These are phyloP conservation scores for Berghia stephanieae DNA, from an alignment of 1,140 invertebrate species.

Conservation along the genomic window DNA sequence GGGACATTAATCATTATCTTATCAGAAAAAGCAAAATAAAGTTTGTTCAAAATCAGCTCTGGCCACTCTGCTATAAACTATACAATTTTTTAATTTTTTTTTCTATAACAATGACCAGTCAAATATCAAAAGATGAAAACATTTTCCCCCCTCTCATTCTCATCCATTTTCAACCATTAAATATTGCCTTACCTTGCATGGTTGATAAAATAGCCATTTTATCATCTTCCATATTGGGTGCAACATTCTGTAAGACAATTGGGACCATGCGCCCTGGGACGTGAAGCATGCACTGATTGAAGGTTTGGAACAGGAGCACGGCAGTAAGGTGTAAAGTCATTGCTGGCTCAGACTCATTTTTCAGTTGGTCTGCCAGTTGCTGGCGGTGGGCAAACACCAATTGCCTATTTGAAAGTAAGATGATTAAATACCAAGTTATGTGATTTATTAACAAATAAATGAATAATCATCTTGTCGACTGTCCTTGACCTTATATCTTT, in stretches of 20 bases:
- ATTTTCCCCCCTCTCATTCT: not conserved
- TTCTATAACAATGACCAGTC: not conserved
- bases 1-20: too few species aligned
- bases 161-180: not conserved
- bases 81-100: not conserved
- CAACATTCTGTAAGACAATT: slow-evolving; percentile 78
- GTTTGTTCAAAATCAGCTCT: not conserved
- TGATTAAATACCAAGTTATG: not conserved
- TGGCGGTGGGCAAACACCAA: slow-evolving; percentile 82
- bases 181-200: slow-evolving; percentile 78
- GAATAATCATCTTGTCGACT: not conserved
- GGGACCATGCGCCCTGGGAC: slow-evolving; percentile 91
- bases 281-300: slow-evolving; percentile 83
- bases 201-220: slow-evolving; percentile 73
- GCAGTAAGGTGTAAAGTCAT: slow-evolving; percentile 83
- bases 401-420: slow-evolving; percentile 63
- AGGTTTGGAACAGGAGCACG: slow-evolving; percentile 82
- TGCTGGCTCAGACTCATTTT: slow-evolving; percentile 78
- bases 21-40: not conserved
- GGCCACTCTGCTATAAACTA: not conserved
- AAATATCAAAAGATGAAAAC: slow-evolving; percentile 20
- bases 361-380: slow-evolving; percentile 81
- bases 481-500: not conserved
- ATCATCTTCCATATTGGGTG: slow-evolving; percentile 74
- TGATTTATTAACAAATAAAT: not conserved